Evolutionary conservation across 2,113 vertebrate genomes (phyloP).

Genomic region (Festucalex cinctus): DNA sequence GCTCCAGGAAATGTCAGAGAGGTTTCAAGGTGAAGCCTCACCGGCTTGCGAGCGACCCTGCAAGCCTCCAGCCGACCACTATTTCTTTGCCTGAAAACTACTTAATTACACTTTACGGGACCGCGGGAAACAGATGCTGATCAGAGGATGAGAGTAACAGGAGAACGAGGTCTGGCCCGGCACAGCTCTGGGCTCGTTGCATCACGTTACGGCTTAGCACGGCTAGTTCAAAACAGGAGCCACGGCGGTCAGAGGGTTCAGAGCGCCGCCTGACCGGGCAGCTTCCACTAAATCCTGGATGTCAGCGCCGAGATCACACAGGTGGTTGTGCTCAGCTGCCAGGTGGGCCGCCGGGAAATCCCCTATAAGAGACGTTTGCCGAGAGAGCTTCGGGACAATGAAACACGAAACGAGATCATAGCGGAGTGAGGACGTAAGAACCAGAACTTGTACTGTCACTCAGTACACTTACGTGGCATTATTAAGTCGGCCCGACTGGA

Average conservation of each 20-base stretch:
- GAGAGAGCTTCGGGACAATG: slow-evolving; percentile 2
- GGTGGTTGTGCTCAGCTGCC: slow-evolving; percentile 23
- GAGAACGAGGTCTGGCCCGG: not conserved
- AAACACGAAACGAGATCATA: slow-evolving; percentile 25
- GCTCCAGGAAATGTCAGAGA: slow-evolving; percentile 51
- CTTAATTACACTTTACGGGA: slow-evolving; percentile 3
- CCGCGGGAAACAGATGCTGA: slow-evolving; percentile 23
- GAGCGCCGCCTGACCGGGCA: slow-evolving; percentile 7
- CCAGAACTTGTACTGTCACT: not conserved
- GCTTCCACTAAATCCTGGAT: slow-evolving; percentile 33
- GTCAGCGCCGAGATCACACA: slow-evolving; percentile 20
- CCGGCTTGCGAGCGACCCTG: slow-evolving; percentile 26
- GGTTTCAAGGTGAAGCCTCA: slow-evolving; percentile 22
- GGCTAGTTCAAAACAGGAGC: slow-evolving; percentile 26
- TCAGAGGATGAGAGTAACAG: slow-evolving; percentile 1
- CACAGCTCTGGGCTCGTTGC: slow-evolving; percentile 1
- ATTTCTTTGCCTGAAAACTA: slow-evolving; percentile 13
- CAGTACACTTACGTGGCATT: not conserved
- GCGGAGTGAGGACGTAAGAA: not conserved
- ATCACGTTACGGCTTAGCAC: slow-evolving; percentile 23
- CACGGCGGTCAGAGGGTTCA: slow-evolving; percentile 22
- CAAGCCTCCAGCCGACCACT: not conserved
- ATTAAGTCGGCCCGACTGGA: not conserved
- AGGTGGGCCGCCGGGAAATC: slow-evolving; percentile 19
- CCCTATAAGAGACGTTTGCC: slow-evolving; percentile 29